Evolutionary conservation across 2,113 vertebrate genomes (phyloP).

Genomic region (Tylochromis polylepis): DNA sequence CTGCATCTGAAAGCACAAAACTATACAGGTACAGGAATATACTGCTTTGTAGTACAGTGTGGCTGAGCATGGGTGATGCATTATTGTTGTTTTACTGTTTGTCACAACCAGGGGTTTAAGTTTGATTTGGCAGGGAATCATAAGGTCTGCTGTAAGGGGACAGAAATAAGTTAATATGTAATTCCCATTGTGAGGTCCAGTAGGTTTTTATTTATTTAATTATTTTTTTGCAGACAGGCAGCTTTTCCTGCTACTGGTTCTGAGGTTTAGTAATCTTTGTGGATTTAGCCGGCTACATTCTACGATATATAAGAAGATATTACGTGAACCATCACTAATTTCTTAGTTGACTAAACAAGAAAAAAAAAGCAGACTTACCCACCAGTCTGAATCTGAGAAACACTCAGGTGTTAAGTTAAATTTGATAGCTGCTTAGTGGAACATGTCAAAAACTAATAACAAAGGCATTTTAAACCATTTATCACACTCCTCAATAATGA

Average conservation of each 20-base stretch:
- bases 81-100: neutral
- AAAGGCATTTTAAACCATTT: too few species aligned
- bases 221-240: neutral
- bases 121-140: neutral
- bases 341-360: neutral
- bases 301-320: neutral
- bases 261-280: neutral
- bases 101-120: neutral
- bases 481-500: too few species aligned
- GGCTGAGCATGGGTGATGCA: neutral
- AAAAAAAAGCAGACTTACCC: too few species aligned
- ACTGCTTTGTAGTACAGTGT: neutral
- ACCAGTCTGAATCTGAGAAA: too few species aligned
- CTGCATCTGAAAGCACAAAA: slow-evolving; percentile 97
- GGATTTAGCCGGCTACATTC: neutral
- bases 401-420: too few species aligned
- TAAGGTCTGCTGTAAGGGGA: neutral
- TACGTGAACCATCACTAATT: neutral
- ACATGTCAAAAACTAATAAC: too few species aligned
- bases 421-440: too few species aligned
- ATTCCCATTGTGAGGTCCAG: neutral
- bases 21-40: slow-evolving; percentile 86
- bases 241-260: neutral
- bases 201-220: rapidly evolving
- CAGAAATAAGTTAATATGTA: neutral